Conservation (phyloP, 2,797 vertebrate genomes). For the Falco rusticolus region DNA sequence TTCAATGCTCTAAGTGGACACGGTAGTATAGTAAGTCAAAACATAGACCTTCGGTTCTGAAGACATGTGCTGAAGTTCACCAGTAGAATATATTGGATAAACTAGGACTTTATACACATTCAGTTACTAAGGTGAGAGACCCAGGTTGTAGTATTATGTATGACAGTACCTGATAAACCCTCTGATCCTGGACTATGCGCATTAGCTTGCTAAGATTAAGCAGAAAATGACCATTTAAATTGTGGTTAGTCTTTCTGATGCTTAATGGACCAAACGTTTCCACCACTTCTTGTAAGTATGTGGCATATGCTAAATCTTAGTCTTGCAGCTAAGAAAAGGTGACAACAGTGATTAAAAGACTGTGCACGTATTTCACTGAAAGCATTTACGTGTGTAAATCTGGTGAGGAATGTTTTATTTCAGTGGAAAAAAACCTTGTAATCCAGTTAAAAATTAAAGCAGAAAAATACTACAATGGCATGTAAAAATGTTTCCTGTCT, state of each 20-base stretch:
- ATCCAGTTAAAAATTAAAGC: neutral
- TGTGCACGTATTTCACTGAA: neutral
- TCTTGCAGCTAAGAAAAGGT: neutral
- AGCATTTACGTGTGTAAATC: neutral
- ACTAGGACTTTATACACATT: neutral
- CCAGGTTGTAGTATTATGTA: neutral
- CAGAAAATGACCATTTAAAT: neutral
- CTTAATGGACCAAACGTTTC: neutral
- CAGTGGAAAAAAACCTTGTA: neutral
- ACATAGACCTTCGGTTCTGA: neutral
- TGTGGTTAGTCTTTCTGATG: neutral
- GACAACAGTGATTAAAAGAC: neutral
- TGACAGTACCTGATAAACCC: neutral
- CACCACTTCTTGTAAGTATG: neutral
- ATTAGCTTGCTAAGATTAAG: neutral
- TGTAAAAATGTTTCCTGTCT: neutral
- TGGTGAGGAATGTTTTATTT: neutral
- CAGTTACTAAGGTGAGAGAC: neutral
- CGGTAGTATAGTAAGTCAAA: neutral
- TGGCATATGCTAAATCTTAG: neutral
- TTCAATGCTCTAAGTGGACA: neutral
- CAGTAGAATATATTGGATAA: neutral
- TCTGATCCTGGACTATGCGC: neutral
- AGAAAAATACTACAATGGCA: neutral
- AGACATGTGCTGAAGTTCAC: neutral